Evolutionary conservation across 2,113 vertebrate genomes (phyloP).

Genomic region (Myotis lucifugus): DNA sequence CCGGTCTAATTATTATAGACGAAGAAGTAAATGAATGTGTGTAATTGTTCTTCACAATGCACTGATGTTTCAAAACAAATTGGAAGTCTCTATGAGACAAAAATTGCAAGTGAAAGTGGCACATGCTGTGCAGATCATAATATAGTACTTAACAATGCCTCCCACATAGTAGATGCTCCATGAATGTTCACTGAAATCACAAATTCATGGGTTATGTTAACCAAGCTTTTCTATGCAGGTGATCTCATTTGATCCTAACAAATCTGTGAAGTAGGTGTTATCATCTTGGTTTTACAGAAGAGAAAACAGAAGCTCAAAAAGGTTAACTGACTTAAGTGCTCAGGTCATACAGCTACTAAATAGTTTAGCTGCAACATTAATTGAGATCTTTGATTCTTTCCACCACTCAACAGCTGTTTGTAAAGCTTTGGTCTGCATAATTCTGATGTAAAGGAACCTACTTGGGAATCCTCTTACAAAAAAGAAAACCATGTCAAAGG

Average conservation of each 20-base stretch:
- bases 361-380: not conserved
- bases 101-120: not conserved
- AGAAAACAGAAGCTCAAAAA: conserved; percentile 2
- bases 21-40: not conserved
- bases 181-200: not conserved
- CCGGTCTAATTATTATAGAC: no score
- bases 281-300: not conserved
- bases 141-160: not conserved
- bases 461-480: not conserved
- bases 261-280: not conserved
- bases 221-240: not conserved
- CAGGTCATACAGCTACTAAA: not conserved
- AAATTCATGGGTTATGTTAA: not conserved
- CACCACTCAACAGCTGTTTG: not conserved
- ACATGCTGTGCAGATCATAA: not conserved
- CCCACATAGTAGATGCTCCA: not conserved
- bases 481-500: not conserved
- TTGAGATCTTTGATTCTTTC: not conserved
- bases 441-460: not conserved
- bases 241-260: not conserved
- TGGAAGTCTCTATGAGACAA: not conserved
- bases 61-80: not conserved
- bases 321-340: not conserved
- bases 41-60: not conserved
- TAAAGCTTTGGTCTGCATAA: not conserved